A percentile compares a stretch with the other conserved stretches of the same genome.
phyloP scores from a whole-genome alignment of 2,113 vertebrate species.

The Bos indicus region DNA sequence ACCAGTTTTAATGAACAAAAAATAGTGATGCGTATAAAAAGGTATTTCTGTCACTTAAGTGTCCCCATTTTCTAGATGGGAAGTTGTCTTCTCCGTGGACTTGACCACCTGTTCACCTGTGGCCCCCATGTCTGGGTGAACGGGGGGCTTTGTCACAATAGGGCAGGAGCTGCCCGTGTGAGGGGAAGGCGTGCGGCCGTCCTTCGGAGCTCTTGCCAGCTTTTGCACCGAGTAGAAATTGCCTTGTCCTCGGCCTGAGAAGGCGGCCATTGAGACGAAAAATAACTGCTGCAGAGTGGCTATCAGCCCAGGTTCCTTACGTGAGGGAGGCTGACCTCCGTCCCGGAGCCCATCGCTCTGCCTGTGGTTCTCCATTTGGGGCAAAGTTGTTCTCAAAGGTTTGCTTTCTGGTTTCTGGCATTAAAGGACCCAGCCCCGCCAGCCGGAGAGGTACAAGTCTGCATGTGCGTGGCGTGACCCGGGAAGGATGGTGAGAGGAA shows the following conservation, averaged over 20 bases:
- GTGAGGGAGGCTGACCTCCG: neutral
- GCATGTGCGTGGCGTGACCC: rapidly evolving
- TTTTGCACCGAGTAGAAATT: neutral
- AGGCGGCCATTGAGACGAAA: neutral
- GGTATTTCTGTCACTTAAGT: neutral
- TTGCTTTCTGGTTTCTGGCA: neutral
- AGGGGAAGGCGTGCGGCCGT: neutral
- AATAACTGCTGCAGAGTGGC: neutral
- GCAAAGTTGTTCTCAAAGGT: neutral
- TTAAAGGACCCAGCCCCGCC: neutral
- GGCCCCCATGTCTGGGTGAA: neutral
- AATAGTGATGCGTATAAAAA: slow-evolving; percentile 26
- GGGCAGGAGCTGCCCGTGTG: neutral
- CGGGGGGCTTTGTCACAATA: rapidly evolving
- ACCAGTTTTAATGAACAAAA: slow-evolving; percentile 61
- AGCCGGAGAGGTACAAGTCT: neutral
- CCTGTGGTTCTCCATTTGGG: neutral
- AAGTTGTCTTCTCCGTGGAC: neutral
- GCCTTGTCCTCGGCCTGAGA: neutral
- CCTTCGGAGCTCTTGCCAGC: neutral
- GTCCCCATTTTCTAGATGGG: slow-evolving; percentile 31
- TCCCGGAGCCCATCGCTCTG: neutral
- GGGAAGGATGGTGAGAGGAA: neutral
- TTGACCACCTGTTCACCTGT: neutral
- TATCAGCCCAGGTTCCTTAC: rapidly evolving